These are phyloP conservation scores for Musca vetustissima DNA, from an alignment of 1,140 invertebrate species.

Conservation along the genomic window DNA sequence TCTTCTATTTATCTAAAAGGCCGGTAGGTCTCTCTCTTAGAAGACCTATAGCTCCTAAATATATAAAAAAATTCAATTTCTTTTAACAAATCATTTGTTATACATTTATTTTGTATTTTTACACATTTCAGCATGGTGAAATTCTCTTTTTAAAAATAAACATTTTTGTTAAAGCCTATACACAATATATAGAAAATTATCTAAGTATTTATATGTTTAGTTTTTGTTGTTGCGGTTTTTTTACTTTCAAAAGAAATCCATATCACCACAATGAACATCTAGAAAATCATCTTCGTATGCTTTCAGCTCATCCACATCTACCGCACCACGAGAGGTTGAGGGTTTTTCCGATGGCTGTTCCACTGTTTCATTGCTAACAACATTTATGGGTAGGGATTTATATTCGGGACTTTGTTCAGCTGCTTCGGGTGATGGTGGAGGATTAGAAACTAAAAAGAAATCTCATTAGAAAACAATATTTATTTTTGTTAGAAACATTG, in stretches of 20 bases:
- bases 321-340: constrained; percentile 40
- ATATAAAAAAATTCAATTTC: too few species aligned
- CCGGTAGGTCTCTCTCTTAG: too few species aligned
- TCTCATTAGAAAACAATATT: not conserved
- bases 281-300: constrained; percentile 70
- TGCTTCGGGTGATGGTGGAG: constrained; percentile 75
- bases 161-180: not conserved
- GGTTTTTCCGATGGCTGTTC: constrained; percentile 42
- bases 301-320: constrained; percentile 36
- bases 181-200: constrained; percentile 11
- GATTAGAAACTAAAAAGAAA: constrained; percentile 63
- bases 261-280: constrained; percentile 69
- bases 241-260: constrained; percentile 69
- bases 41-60: too few species aligned
- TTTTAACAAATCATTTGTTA: too few species aligned
- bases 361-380: constrained; percentile 41
- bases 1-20: too few species aligned
- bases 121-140: too few species aligned
- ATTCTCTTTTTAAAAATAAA: too few species aligned
- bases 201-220: constrained; percentile 4
- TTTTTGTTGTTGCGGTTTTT: too few species aligned
- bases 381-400: constrained; percentile 59
- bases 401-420: constrained; percentile 71
- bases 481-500: not conserved
- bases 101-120: too few species aligned